These are phyloP conservation scores for Grammomys surdaster DNA, from an alignment of 2,113 vertebrate species.

Conservation along the genomic window DNA sequence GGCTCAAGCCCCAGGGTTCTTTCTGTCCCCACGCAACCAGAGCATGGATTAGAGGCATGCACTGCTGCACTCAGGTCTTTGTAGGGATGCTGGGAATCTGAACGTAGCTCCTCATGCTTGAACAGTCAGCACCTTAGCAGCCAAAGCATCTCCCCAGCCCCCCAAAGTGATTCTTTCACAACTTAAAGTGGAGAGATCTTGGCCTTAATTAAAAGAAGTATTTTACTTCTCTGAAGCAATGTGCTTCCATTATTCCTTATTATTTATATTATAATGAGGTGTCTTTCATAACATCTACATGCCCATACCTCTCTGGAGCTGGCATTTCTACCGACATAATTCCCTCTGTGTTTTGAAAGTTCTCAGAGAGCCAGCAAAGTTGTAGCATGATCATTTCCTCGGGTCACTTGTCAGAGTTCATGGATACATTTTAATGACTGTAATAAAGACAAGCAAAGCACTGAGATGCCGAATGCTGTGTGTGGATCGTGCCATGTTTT, in stretches of 20 bases:
- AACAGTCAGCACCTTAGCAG: neutral
- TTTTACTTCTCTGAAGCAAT: conserved; percentile 66
- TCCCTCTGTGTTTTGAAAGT: conserved; percentile 17
- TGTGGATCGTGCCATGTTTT: conserved; percentile 71
- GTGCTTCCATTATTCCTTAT: conserved; percentile 26
- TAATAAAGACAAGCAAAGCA: conserved; percentile 73
- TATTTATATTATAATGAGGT: conserved; percentile 1
- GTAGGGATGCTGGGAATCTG: too few species aligned
- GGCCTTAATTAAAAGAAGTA: neutral
- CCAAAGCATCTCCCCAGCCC: neutral
- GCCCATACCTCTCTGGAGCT: neutral
- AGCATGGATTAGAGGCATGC: neutral
- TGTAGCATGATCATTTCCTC: conserved; percentile 40
- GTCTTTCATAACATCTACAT: neutral
- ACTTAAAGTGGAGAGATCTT: neutral
- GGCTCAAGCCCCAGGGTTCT: neutral
- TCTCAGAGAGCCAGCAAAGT: neutral
- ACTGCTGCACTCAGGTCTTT: neutral
- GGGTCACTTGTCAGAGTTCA: conserved; percentile 74
- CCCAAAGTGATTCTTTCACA: neutral
- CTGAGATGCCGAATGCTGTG: conserved; percentile 63
- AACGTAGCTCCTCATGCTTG: neutral
- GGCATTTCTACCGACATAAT: neutral
- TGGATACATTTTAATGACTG: conserved; percentile 75
- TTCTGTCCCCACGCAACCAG: neutral